Evolutionary conservation across 2,797 vertebrate species (phyloP).

Genomic region (Myotis myotis): DNA sequence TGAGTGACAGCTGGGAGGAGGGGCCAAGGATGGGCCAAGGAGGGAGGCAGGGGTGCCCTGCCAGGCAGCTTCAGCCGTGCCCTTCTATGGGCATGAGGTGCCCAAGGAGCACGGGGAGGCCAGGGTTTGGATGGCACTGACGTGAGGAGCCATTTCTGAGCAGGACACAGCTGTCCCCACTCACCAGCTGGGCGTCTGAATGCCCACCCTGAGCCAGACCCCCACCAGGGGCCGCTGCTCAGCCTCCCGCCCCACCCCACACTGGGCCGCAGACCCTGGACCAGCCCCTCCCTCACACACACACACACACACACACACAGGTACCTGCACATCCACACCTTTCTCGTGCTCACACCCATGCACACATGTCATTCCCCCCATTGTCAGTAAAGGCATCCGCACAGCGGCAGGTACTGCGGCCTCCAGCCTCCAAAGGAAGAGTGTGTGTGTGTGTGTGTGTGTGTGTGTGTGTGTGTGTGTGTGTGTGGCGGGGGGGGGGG

Average conservation of each 20-base stretch:
- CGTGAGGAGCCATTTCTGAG: neutral
- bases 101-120: neutral
- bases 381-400: fast-evolving
- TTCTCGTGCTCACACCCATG: fast-evolving
- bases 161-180: neutral
- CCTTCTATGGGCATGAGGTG: slow-evolving; percentile 80
- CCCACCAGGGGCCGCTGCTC: neutral
- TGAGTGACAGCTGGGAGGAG: slow-evolving; percentile 78
- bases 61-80: neutral
- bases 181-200: neutral
- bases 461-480: no score
- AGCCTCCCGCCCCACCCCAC: neutral
- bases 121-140: neutral
- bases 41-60: neutral
- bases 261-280: fast-evolving
- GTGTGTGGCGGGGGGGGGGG: no score
- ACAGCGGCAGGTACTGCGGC: fast-evolving
- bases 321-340: fast-evolving
- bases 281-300: fast-evolving
- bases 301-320: fast-evolving
- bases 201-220: fast-evolving
- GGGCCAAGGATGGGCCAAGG: slow-evolving; percentile 55
- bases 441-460: no score
- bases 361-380: fast-evolving
- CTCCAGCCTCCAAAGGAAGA: neutral